Conservation (phyloP, 2,113 vertebrate genomes). For the Oreochromis spilurus region DNA sequence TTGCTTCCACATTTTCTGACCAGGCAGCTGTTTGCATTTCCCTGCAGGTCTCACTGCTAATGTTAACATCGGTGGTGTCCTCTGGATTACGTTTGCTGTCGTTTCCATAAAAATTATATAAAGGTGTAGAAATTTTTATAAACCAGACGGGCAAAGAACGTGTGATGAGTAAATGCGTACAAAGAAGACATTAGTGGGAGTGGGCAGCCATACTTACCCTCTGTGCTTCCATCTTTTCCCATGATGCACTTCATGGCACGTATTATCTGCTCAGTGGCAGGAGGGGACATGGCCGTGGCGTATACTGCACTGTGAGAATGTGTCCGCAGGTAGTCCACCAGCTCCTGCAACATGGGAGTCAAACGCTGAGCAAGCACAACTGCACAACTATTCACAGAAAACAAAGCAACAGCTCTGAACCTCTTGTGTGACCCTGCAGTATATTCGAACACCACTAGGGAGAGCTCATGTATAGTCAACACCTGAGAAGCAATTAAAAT, state of each 20-base stretch:
- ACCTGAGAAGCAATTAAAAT: slow-evolving; percentile 42
- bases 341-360: slow-evolving; percentile 68
- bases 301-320: slow-evolving; percentile 87
- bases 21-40: slow-evolving; percentile 63
- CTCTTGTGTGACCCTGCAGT: slow-evolving; percentile 1
- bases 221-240: slow-evolving; percentile 79
- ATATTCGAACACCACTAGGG: slow-evolving; percentile 30
- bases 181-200: background rate
- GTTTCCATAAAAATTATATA: slow-evolving; percentile 44
- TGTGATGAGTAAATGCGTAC: background rate
- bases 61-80: slow-evolving; percentile 36
- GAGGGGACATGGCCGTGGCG: slow-evolving; percentile 82
- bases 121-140: slow-evolving; percentile 26
- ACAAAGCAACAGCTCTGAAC: background rate
- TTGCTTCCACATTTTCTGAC: slow-evolving; percentile 62
- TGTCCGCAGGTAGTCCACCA: slow-evolving; percentile 84
- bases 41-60: slow-evolving; percentile 44
- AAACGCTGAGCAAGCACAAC: background rate
- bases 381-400: background rate
- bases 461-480: slow-evolving; percentile 20
- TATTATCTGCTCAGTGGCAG: slow-evolving; percentile 82
- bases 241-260: slow-evolving; percentile 84
- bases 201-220: slow-evolving; percentile 75
- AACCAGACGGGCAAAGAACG: background rate
- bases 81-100: slow-evolving; percentile 47